A percentile compares a stretch with the other conserved stretches of the same genome.
phyloP scores from a whole-genome alignment of 1,140 invertebrate genomes.

The Drosophila sproati region DNA sequence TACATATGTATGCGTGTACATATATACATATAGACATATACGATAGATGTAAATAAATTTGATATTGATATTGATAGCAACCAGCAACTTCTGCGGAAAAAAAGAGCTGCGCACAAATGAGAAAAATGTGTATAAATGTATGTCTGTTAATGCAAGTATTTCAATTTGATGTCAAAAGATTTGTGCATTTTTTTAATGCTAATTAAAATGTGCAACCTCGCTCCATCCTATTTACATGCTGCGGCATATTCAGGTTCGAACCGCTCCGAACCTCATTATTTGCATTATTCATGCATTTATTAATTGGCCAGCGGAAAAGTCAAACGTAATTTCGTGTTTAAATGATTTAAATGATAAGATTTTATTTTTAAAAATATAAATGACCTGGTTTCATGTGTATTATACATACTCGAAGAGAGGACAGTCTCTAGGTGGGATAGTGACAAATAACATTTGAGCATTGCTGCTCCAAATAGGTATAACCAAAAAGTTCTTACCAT shows the following conservation, averaged over 20 bases:
- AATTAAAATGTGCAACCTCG: slow-evolving; percentile 33
- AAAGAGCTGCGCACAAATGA: slow-evolving; percentile 13
- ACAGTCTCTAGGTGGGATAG: background rate
- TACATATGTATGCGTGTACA: background rate
- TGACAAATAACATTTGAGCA: background rate
- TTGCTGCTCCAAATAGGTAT: background rate
- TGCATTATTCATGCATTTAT: slow-evolving; percentile 34
- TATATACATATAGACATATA: no score
- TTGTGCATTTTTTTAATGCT: slow-evolving; percentile 44
- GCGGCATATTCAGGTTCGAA: slow-evolving; percentile 7
- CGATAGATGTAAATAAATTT: no score
- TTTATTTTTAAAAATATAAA: slow-evolving; percentile 15
- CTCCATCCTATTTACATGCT: slow-evolving; percentile 37
- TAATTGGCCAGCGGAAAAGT: slow-evolving; percentile 8
- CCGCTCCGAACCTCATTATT: slow-evolving; percentile 12
- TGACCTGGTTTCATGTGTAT: slow-evolving; percentile 16
- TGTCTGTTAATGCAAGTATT: slow-evolving; percentile 11
- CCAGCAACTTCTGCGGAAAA: background rate
- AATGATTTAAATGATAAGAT: slow-evolving; percentile 47
- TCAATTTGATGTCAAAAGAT: slow-evolving; percentile 35
- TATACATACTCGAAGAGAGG: slow-evolving; percentile 11
- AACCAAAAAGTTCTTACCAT: slow-evolving; percentile 87
- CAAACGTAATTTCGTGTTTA: background rate
- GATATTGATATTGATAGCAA: background rate
- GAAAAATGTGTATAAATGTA: slow-evolving; percentile 3